A percentile compares a stretch with the other conserved stretches of the same genome.
Conservation (phyloP, 2,888 invertebrate genomes). For the Arrhopalites spinosus region DNA sequence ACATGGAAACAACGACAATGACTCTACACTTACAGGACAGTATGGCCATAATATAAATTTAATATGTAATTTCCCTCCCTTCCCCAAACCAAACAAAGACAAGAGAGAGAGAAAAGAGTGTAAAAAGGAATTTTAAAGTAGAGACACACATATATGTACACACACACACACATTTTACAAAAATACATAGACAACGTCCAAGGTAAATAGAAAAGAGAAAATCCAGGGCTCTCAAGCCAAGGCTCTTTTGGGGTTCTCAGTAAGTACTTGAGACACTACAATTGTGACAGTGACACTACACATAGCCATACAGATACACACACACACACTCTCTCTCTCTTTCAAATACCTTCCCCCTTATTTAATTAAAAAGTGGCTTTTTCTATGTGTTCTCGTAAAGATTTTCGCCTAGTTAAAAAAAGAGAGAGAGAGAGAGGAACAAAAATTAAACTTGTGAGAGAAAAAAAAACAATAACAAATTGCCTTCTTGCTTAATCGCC, state of each 20-base stretch:
- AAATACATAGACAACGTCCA: background rate
- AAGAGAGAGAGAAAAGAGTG: background rate
- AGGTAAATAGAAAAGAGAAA: background rate
- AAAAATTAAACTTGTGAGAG: background rate
- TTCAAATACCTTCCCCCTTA: background rate
- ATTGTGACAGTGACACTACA: too few species aligned
- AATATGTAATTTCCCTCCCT: background rate
- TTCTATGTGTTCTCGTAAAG: background rate
- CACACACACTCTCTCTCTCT: too few species aligned
- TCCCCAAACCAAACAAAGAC: background rate
- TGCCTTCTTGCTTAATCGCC: background rate
- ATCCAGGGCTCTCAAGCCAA: too few species aligned
- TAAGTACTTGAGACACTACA: too few species aligned
- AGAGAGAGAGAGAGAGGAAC: background rate
- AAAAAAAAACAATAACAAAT: background rate
- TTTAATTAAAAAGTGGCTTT: constrained; percentile 1
- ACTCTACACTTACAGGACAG: background rate
- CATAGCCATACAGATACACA: too few species aligned
- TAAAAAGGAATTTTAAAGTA: background rate
- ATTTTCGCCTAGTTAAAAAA: background rate
- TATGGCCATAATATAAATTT: background rate
- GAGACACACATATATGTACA: background rate
- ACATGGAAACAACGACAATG: background rate
- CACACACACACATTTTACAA: background rate
- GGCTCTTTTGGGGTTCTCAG: too few species aligned